phyloP scores from a whole-genome alignment of 2,888 invertebrate species.

The Didymodactylos carnosus region DNA sequence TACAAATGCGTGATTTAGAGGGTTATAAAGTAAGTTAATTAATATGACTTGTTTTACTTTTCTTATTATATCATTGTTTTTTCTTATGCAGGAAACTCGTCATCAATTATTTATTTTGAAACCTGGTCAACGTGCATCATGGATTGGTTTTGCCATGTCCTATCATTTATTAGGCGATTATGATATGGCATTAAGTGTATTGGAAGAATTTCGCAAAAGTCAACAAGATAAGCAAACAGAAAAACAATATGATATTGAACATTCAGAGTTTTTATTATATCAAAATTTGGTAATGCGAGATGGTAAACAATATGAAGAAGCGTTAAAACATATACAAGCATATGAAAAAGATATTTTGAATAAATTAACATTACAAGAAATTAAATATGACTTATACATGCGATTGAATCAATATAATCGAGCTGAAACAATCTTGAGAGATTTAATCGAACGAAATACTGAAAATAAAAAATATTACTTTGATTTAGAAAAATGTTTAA shows the following conservation, averaged over 20 bases:
- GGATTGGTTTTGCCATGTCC: conserved; percentile 99
- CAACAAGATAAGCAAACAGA: conserved; percentile 30
- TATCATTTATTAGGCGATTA: conserved; percentile 89
- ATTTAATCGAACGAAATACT: conserved; percentile 68
- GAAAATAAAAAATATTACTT: conserved; percentile 83
- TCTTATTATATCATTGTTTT: neutral
- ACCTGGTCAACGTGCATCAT: conserved; percentile 87
- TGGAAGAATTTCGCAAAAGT: conserved; percentile 80
- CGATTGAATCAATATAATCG: conserved; percentile 35
- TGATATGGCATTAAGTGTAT: conserved; percentile 81
- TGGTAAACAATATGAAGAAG: conserved; percentile 61
- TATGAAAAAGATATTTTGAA: conserved; percentile 78
- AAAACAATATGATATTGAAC: conserved; percentile 57
- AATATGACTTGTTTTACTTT: too few relatives aligned
- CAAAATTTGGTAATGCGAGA: conserved; percentile 87
- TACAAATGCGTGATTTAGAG: conserved; percentile 95
- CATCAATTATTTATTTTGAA: conserved; percentile 85
- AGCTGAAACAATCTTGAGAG: conserved; percentile 61
- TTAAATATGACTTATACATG: conserved; percentile 45
- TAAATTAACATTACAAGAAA: conserved; percentile 74
- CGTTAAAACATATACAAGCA: conserved; percentile 64
- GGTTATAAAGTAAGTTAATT: conserved; percentile 54
- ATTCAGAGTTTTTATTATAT: conserved; percentile 84
- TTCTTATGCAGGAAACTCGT: conserved; percentile 50
- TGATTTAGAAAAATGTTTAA: conserved; percentile 63